phyloP scores from a whole-genome alignment of 2,797 vertebrate species.

The Coregonus suidteri region DNA sequence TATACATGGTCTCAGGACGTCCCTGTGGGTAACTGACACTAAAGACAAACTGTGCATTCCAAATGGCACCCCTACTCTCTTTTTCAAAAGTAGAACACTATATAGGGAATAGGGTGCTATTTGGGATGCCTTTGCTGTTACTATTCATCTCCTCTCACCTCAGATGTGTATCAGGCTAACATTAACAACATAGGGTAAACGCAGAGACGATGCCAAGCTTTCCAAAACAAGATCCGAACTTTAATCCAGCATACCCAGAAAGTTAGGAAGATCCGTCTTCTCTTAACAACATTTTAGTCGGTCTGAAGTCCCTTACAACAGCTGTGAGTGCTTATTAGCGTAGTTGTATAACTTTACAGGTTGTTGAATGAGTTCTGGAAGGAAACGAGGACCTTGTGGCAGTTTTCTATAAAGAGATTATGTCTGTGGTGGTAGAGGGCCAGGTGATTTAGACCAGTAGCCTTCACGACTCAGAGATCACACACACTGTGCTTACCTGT shows the following conservation, averaged over 20 bases:
- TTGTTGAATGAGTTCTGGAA: not conserved
- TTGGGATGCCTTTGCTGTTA: not conserved
- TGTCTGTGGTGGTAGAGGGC: not conserved
- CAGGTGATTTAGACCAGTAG: slow-evolving; percentile 10
- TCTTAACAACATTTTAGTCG: too few relatives aligned
- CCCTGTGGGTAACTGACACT: slow-evolving; percentile 27
- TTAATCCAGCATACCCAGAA: not conserved
- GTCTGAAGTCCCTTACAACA: too few relatives aligned
- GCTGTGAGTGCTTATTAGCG: too few relatives aligned
- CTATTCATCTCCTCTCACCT: slow-evolving; percentile 28
- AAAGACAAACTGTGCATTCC: slow-evolving; percentile 5
- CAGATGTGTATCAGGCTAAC: slow-evolving; percentile 24
- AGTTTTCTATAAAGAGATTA: not conserved
- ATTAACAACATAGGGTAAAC: slow-evolving; percentile 20
- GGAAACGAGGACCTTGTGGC: not conserved
- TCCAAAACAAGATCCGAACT: not conserved
- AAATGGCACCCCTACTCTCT: not conserved
- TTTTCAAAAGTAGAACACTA: not conserved
- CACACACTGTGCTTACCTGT: slow-evolving; percentile 56
- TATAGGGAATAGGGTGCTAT: too few relatives aligned
- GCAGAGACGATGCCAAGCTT: slow-evolving; percentile 19
- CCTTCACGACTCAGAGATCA: slow-evolving; percentile 65
- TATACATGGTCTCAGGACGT: slow-evolving; percentile 35
- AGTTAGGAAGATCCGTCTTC: too few relatives aligned
- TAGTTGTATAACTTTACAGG: too few relatives aligned